Percentiles rank a stretch among this genome's conserved stretches.
Evolutionary conservation across 2,113 vertebrate genomes (phyloP).

Genomic region (Catharus minimus): DNA sequence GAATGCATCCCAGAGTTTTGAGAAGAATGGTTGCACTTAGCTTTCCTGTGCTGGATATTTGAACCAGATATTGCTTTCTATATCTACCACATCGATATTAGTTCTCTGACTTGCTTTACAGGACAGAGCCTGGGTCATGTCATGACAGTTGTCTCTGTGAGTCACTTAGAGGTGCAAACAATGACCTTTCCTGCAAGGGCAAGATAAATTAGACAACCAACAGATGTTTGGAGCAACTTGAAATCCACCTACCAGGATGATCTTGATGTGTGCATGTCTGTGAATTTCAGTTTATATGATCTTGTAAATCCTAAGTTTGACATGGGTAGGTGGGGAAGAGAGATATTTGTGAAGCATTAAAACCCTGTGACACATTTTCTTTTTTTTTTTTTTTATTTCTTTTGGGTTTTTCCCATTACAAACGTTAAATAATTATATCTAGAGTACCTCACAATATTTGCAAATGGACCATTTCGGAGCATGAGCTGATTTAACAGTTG

Average conservation of each 20-base stretch:
- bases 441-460: neutral
- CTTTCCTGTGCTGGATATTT: neutral
- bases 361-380: neutral
- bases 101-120: neutral
- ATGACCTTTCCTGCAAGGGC: neutral
- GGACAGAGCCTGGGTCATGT: neutral
- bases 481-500: neutral
- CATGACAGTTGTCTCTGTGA: neutral
- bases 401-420: neutral
- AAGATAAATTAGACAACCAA: constrained; percentile 10
- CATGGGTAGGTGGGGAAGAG: neutral
- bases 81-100: neutral
- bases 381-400: neutral
- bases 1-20: neutral
- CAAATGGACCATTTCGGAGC: neutral
- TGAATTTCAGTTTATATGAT: constrained; percentile 4
- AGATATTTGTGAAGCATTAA: neutral
- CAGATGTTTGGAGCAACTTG: neutral
- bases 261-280: neutral
- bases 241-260: neutral
- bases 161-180: neutral
- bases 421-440: neutral
- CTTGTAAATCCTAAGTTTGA: neutral
- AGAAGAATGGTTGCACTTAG: neutral
- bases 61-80: neutral